Conservation (phyloP, 2,113 vertebrate species). For the Brienomyrus longianalis region DNA sequence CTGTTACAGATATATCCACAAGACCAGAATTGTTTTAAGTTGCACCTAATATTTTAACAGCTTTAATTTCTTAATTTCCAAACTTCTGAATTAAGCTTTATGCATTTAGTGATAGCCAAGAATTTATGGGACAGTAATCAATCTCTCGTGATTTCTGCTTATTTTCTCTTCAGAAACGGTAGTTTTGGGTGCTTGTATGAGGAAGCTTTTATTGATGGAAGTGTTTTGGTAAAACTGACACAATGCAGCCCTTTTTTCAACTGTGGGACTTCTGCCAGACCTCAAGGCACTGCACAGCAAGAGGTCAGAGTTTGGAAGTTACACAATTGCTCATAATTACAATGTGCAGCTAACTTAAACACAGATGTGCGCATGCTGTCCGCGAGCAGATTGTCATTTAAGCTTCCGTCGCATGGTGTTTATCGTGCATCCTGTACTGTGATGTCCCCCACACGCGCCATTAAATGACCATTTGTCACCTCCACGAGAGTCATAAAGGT, state of each 20-base stretch:
- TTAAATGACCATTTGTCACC: neutral
- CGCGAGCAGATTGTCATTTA: neutral
- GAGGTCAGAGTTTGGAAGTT: neutral
- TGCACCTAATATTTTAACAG: neutral
- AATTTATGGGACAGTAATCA: neutral
- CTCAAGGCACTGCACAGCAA: slow-evolving; percentile 3
- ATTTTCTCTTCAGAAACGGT: slow-evolving; percentile 32
- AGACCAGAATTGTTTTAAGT: neutral
- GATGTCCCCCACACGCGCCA: neutral
- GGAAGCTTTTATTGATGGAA: slow-evolving; percentile 38
- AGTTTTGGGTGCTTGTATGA: slow-evolving; percentile 43
- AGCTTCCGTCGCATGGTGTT: neutral
- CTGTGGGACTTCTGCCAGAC: neutral
- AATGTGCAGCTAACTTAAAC: slow-evolving; percentile 5
- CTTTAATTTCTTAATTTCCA: neutral
- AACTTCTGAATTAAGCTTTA: neutral
- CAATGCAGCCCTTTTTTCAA: neutral
- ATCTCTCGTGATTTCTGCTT: slow-evolving; percentile 3
- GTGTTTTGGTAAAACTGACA: slow-evolving; percentile 16
- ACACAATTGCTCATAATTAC: slow-evolving; percentile 6
- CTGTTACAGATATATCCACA: neutral
- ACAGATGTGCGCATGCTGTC: neutral
- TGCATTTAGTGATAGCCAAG: neutral
- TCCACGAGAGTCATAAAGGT: slow-evolving; percentile 28
- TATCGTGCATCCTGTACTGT: neutral